Conservation (phyloP, 2,797 vertebrate genomes). For the Myoxocephalus aenaeus region DNA sequence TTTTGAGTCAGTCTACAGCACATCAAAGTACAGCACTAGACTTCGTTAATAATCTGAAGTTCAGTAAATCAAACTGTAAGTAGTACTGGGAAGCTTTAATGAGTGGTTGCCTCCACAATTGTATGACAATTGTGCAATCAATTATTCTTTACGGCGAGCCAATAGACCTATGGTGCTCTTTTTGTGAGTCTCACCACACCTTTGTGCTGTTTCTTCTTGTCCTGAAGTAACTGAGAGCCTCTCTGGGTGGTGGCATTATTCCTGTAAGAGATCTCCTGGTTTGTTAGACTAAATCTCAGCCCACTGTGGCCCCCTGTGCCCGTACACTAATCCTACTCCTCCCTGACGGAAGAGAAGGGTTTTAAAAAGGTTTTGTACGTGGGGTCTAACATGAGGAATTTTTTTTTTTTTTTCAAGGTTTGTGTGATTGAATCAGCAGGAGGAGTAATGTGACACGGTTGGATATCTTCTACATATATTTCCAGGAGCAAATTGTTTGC, state of each 20-base stretch:
- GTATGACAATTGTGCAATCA: slow-evolving; percentile 16
- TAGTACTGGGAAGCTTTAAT: slow-evolving; percentile 4
- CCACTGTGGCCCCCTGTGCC: slow-evolving; percentile 46
- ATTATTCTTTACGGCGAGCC: slow-evolving; percentile 25
- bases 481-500: slow-evolving; percentile 49
- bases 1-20: slow-evolving; percentile 14
- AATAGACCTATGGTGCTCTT: slow-evolving; percentile 5
- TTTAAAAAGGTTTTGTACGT: slow-evolving; percentile 61
- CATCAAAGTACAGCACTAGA: slow-evolving; percentile 7
- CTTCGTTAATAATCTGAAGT: slow-evolving; percentile 22
- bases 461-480: slow-evolving; percentile 61
- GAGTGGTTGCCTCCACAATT: slow-evolving; percentile 12
- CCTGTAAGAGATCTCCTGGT: slow-evolving; percentile 70
- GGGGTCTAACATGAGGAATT: slow-evolving; percentile 61
- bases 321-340: slow-evolving; percentile 72
- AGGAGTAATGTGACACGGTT: slow-evolving; percentile 70
- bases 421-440: slow-evolving; percentile 80
- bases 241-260: slow-evolving; percentile 69
- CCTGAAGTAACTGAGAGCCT: slow-evolving; percentile 46
- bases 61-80: slow-evolving; percentile 27
- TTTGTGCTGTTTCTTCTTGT: slow-evolving; percentile 41
- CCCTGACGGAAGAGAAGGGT: slow-evolving; percentile 59
- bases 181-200: slow-evolving; percentile 28
- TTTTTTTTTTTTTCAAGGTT: slow-evolving; percentile 45
- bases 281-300: slow-evolving; percentile 71